Percentiles rank a stretch among this genome's conserved stretches.
Evolutionary conservation across 2,113 vertebrate species (phyloP).

Genomic region (Pavo muticus): DNA sequence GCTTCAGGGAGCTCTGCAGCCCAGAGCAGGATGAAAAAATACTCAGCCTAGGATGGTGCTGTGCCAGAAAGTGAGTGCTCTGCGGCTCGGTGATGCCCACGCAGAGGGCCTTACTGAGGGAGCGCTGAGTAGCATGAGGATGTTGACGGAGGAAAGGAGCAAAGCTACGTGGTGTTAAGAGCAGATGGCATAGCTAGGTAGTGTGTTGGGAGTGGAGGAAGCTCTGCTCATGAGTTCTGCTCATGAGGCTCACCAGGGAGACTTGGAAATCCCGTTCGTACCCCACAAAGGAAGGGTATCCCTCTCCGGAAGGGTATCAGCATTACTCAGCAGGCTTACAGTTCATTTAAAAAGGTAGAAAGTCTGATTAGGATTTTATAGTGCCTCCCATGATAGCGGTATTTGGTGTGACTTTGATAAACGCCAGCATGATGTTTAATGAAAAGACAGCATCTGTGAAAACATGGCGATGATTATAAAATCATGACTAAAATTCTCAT

Average conservation of each 20-base stretch:
- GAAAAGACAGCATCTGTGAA: not conserved
- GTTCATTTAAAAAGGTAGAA: not conserved
- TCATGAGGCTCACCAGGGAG: fast-evolving
- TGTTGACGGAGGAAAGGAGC: not conserved
- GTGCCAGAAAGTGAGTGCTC: not conserved
- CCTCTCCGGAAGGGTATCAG: not conserved
- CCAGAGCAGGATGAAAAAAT: not conserved
- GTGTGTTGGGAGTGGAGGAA: not conserved
- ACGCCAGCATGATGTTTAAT: not conserved
- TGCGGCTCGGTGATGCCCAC: fast-evolving
- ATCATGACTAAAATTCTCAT: not conserved
- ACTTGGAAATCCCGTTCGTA: not conserved
- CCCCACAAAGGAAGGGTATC: fast-evolving
- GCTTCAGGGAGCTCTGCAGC: not conserved
- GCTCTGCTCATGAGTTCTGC: not conserved
- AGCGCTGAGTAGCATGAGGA: not conserved
- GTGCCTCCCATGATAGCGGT: not conserved
- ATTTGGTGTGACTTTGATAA: not conserved
- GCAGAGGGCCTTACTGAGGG: not conserved
- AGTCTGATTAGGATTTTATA: not conserved
- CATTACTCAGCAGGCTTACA: not conserved
- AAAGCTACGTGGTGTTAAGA: not conserved
- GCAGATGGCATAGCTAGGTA: not conserved
- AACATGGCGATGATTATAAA: not conserved
- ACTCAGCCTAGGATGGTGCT: not conserved